Conservation (phyloP, 1,140 invertebrate species). For the Tribolium madens region DNA sequence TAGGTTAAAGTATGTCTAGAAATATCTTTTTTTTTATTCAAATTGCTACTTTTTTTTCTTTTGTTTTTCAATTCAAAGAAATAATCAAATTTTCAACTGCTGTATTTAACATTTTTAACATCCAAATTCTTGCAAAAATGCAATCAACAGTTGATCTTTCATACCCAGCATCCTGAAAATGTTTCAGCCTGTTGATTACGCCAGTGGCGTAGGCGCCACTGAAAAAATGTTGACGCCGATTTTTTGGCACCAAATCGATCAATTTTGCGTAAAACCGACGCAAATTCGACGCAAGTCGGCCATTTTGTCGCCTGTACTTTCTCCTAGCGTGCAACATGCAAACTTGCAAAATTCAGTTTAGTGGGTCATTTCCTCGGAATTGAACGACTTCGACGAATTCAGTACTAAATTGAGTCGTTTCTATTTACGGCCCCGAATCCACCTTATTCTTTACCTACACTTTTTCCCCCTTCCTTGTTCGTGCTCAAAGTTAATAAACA, state of each 20-base stretch:
- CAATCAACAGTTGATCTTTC: too few relatives aligned
- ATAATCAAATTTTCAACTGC: too few relatives aligned
- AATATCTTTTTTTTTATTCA: too few relatives aligned
- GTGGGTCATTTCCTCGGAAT: conserved; percentile 19
- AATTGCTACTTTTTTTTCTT: too few relatives aligned
- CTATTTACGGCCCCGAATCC: conserved; percentile 11
- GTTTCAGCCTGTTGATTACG: too few relatives aligned
- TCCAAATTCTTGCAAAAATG: too few relatives aligned
- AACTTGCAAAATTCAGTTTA: conserved; percentile 33
- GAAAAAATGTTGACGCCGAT: too few relatives aligned
- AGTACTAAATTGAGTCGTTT: conserved; percentile 13
- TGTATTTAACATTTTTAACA: too few relatives aligned
- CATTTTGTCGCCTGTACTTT: neutral
- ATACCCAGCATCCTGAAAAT: too few relatives aligned
- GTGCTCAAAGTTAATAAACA: conserved; percentile 16
- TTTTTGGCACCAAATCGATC: neutral
- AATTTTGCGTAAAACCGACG: neutral
- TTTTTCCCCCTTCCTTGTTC: neutral
- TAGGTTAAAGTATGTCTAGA: too few relatives aligned
- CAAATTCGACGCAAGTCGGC: neutral
- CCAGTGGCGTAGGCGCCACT: too few relatives aligned
- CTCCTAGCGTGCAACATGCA: neutral
- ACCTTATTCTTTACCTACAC: neutral
- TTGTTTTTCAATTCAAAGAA: too few relatives aligned
- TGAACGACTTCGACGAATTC: neutral